These are phyloP conservation scores for Eunapius fragilis DNA, from an alignment of 37 sponge, comb jelly and placozoan genomes.

Conservation along the genomic window DNA sequence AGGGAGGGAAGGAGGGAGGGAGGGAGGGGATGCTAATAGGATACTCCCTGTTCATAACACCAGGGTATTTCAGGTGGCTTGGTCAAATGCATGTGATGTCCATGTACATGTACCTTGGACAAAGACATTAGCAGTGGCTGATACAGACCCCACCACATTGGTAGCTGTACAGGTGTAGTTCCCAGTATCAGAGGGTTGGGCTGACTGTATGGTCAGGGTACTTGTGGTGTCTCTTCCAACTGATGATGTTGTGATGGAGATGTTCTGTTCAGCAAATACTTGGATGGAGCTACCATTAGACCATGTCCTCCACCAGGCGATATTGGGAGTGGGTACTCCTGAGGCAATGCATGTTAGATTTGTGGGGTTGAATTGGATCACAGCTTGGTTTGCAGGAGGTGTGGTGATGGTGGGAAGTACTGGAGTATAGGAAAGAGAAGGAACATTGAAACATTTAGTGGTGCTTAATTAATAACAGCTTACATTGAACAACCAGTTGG, in stretches of 20 bases:
- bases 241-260: background rate
- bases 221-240: conserved; percentile 33
- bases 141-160: conserved; percentile 27
- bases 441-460: background rate
- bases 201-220: conserved; percentile 6
- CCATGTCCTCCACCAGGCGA: conserved; percentile 11
- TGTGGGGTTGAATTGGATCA: background rate
- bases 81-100: too few relatives aligned
- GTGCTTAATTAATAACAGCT: background rate
- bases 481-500: conserved; percentile 18
- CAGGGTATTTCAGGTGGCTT: too few relatives aligned
- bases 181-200: conserved; percentile 24
- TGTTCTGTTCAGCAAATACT: background rate
- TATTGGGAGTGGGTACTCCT: conserved; percentile 20
- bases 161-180: conserved; percentile 60
- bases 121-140: conserved; percentile 2
- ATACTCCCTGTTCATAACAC: background rate
- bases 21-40: background rate
- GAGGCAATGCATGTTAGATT: conserved; percentile 7
- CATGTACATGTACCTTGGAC: conserved; percentile 66
- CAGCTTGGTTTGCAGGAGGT: background rate
- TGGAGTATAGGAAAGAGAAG: background rate
- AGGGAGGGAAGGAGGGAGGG: too few relatives aligned
- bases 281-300: background rate
- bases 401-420: background rate